Conservation (phyloP, 2,888 invertebrate genomes). For the Ethmia dodecea region DNA sequence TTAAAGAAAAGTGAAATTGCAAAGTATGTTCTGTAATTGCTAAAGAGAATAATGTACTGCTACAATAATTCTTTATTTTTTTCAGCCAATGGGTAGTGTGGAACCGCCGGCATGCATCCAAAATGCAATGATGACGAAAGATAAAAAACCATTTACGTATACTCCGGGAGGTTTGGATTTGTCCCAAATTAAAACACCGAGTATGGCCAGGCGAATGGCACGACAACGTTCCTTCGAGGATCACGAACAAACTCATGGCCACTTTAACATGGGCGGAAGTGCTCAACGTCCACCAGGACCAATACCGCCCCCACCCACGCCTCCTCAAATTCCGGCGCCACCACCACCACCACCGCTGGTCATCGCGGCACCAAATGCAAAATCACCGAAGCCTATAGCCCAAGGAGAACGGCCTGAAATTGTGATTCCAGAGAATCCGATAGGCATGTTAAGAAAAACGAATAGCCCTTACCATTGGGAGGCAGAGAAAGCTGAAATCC, state of each 20-base stretch:
- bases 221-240: slow-evolving; percentile 79
- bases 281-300: slow-evolving; percentile 50
- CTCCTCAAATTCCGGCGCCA: slow-evolving; percentile 62
- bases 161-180: slow-evolving; percentile 95
- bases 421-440: slow-evolving; percentile 85
- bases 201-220: slow-evolving; percentile 89
- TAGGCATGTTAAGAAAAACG: slow-evolving; percentile 82
- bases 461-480: slow-evolving; percentile 82
- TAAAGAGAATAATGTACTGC: too few relatives aligned
- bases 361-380: slow-evolving; percentile 62
- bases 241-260: slow-evolving; percentile 64
- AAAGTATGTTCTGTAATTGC: too few relatives aligned
- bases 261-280: slow-evolving; percentile 31
- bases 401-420: slow-evolving; percentile 83
- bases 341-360: slow-evolving; percentile 81
- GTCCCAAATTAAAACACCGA: slow-evolving; percentile 92
- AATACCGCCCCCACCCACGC: slow-evolving; percentile 69
- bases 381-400: slow-evolving; percentile 72
- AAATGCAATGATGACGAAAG: slow-evolving; percentile 96
- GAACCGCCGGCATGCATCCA: slow-evolving; percentile 94
- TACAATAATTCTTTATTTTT: too few relatives aligned
- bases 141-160: slow-evolving; percentile 98
- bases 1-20: too few relatives aligned
- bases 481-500: slow-evolving; percentile 75
- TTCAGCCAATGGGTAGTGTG: slow-evolving; percentile 61